These are phyloP conservation scores for Sinosuthora webbiana DNA, from an alignment of 2,113 vertebrate genomes.

Conservation along the genomic window DNA sequence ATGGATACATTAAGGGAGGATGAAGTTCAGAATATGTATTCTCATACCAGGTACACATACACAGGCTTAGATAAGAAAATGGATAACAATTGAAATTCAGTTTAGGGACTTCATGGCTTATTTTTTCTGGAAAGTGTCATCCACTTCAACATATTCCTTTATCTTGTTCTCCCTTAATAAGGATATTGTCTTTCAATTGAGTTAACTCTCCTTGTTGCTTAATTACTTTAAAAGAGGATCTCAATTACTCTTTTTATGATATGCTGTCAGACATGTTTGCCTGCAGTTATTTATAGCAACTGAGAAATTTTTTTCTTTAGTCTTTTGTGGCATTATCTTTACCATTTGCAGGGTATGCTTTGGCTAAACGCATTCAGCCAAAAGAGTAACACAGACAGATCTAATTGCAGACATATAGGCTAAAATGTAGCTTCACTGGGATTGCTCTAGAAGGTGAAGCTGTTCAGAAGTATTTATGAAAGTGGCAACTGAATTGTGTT, in stretches of 20 bases:
- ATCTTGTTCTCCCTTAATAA: slow-evolving; percentile 13
- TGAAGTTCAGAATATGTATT: not conserved
- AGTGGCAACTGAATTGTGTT: not conserved
- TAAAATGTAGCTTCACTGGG: not conserved
- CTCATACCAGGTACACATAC: not conserved
- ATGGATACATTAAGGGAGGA: not conserved
- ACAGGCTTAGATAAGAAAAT: not conserved
- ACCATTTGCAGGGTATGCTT: not conserved
- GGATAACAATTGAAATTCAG: not conserved
- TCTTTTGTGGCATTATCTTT: not conserved
- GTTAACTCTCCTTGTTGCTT: slow-evolving; percentile 1
- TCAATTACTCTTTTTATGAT: slow-evolving; percentile 1
- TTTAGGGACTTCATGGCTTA: not conserved
- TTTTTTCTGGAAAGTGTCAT: slow-evolving; percentile 25
- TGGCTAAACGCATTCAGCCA: not conserved
- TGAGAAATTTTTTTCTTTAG: not conserved
- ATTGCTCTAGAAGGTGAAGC: not conserved
- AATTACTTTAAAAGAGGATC: not conserved
- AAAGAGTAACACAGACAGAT: not conserved
- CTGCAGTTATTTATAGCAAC: not conserved
- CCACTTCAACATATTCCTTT: not conserved
- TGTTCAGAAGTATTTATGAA: not conserved
- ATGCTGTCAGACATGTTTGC: not conserved
- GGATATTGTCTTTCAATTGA: slow-evolving; percentile 47
- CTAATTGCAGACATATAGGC: not conserved